Evolutionary conservation across 2,797 vertebrate genomes (phyloP), one percentile per base, ranked within the genome.

Genomic region (Darevskia mixta): DNA sequence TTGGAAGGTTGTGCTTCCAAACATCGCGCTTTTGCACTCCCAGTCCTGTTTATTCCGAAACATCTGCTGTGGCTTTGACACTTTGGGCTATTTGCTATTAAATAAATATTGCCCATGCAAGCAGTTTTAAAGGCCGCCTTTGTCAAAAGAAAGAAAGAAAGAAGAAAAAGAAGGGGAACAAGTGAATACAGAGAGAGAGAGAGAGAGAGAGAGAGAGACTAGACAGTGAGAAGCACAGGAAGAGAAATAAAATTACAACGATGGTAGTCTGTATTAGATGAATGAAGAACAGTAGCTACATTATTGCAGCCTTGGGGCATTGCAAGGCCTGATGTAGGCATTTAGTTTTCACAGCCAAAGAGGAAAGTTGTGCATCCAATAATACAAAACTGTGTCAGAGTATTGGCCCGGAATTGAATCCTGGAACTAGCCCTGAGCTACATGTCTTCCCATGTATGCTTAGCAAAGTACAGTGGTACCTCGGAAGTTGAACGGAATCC

Each of bases 1-100:
- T 35, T 55, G 73, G 41, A 55, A 71, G 71, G 15, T 6, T 35
- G 6, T n/a, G 66, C 43, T 58, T 83, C 77, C 32, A 71, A 41
- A 25, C 73, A 27, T 55, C 27, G 71, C 35, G 18, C 15, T 85
- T 76, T 75, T 66, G 20, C 35, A 73, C 82, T 80, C 18, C 45
- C 55, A 58, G 72, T 66, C 58, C 38, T 88, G 78, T 85, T 85
- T 88, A 85, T 85, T 85, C 55, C 0, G n/a, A 85, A 85, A 88
- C 5, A 29, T 80, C 82, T 75, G 17, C 69, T 49, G 80, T 55
- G 25, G 49, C 78, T 85, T 45, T 75, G n/a, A 66, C 23, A 5
- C 64, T 73, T 43, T 23, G 55, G 78, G 32, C 9, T 32, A 80
- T 84, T 64, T 84, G 27, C 49, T 61, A 10, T 61, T 55, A 79